These are phyloP conservation scores for Argyrosomus regius DNA, from an alignment of 2,797 vertebrate species.

Conservation along the genomic window DNA sequence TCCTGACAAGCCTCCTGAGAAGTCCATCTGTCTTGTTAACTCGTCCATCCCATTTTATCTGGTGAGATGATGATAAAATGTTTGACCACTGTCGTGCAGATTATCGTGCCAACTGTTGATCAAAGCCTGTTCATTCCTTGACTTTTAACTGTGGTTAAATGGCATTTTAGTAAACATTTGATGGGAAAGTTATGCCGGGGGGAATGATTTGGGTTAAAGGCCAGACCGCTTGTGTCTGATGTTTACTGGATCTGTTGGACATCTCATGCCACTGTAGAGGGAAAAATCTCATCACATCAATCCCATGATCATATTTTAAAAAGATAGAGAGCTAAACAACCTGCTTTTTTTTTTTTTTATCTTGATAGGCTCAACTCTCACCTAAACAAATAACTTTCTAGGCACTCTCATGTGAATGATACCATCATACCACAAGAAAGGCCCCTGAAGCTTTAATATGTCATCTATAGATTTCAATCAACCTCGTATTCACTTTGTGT, in stretches of 20 bases:
- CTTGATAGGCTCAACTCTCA: background rate
- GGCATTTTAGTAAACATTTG: conserved; percentile 37
- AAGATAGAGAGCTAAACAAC: background rate
- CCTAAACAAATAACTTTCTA: conserved; percentile 16
- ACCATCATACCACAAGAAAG: conserved; percentile 34
- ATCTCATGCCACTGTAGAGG: conserved; percentile 8
- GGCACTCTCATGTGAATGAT: conserved; percentile 19
- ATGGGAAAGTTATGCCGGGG: conserved; percentile 11
- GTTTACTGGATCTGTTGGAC: conserved; percentile 39
- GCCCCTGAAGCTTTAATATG: background rate
- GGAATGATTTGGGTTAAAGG: conserved; percentile 38
- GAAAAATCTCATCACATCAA: conserved; percentile 28
- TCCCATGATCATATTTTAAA: conserved; percentile 40
- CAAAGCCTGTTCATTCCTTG: conserved; percentile 16
- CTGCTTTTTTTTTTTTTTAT: background rate
- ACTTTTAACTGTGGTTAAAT: conserved; percentile 33
- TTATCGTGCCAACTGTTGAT: conserved; percentile 4
- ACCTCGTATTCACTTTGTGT: conserved; percentile 46
- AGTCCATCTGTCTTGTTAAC: conserved; percentile 85
- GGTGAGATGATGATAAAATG: conserved; percentile 62
- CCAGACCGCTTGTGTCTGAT: background rate
- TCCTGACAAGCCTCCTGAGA: conserved; percentile 75
- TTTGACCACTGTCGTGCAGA: conserved; percentile 27
- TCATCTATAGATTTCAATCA: conserved; percentile 34
- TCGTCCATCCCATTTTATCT: conserved; percentile 95